phyloP scores from a whole-genome alignment of 35 echinoderm and acorn worm species.

The Anneissia japonica region DNA sequence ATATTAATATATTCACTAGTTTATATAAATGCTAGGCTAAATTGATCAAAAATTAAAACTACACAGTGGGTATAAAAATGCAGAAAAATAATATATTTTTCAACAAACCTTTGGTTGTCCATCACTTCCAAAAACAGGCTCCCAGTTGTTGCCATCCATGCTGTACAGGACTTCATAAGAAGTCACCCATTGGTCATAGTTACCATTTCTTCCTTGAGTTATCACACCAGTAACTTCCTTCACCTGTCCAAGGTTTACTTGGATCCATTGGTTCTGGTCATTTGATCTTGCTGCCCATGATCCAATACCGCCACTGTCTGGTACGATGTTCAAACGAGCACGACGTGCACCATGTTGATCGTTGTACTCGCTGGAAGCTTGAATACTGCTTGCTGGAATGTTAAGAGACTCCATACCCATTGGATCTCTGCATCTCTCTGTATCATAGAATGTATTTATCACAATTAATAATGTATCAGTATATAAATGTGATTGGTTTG shows the following conservation, averaged over 20 bases:
- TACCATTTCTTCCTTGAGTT: conserved; percentile 7
- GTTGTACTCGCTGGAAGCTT: background rate
- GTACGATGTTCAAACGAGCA: background rate
- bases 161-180: background rate
- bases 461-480: no score
- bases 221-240: conserved; percentile 2
- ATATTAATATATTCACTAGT: no score
- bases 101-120: background rate
- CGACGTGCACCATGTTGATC: background rate
- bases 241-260: background rate
- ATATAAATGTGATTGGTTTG: no score
- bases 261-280: conserved; percentile 8
- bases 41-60: no score
- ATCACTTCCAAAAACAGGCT: background rate
- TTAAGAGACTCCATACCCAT: background rate
- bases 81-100: no score
- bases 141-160: conserved; percentile 6
- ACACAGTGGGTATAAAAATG: no score
- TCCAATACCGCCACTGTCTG: background rate
- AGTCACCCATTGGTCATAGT: conserved; percentile 1
- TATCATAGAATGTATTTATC: no score
- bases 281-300: background rate
- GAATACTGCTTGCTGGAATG: background rate
- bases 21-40: no score
- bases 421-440: background rate